Conservation (phyloP, 2,888 invertebrate species). For the Chrysolina haemoptera region DNA sequence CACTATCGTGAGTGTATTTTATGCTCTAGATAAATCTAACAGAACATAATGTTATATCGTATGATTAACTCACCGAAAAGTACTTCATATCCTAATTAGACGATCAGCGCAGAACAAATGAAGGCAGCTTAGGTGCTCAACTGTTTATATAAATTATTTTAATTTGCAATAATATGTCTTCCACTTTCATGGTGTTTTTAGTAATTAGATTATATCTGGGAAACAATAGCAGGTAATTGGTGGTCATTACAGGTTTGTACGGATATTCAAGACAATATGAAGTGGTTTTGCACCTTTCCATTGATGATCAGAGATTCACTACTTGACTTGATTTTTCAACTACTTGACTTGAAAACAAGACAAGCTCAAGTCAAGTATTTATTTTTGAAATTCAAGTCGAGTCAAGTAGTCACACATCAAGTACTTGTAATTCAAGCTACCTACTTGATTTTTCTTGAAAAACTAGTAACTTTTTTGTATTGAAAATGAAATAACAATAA, state of each 20-base stretch:
- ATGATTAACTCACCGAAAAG: slow-evolving; percentile 19
- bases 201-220: slow-evolving; percentile 17
- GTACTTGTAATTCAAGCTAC: too few relatives aligned
- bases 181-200: slow-evolving; percentile 45
- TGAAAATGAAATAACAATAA: too few relatives aligned
- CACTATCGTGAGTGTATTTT: slow-evolving; percentile 22
- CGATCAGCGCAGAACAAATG: slow-evolving; percentile 46
- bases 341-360: too few relatives aligned
- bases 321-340: too few relatives aligned
- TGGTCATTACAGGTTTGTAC: neutral
- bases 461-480: too few relatives aligned
- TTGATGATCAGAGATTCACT: too few relatives aligned
- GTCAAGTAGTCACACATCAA: too few relatives aligned
- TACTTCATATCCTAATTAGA: slow-evolving; percentile 46
- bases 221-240: slow-evolving; percentile 18
- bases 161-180: slow-evolving; percentile 45
- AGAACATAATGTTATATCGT: slow-evolving; percentile 1
- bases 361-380: too few relatives aligned
- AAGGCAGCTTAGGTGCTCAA: slow-evolving; percentile 35
- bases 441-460: too few relatives aligned
- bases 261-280: too few relatives aligned
- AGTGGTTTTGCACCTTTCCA: too few relatives aligned
- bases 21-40: slow-evolving; percentile 35
- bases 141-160: slow-evolving; percentile 46
- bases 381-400: too few relatives aligned